Conservation (phyloP, 2,888 invertebrate species). For the Pasiphila rectangulata region DNA sequence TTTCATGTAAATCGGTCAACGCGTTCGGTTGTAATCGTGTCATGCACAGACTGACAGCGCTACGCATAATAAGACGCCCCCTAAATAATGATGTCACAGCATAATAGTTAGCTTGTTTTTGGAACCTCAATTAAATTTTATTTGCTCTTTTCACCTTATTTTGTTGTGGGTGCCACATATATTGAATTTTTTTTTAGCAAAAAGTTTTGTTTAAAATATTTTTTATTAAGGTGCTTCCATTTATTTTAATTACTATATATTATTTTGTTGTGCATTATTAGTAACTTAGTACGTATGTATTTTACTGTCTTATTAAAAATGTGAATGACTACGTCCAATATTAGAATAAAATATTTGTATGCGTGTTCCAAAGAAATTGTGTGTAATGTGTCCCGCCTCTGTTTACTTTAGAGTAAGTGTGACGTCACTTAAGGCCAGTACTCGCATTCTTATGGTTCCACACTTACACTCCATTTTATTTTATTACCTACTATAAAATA, state of each 20-base stretch:
- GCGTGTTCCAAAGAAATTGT: constrained; percentile 48
- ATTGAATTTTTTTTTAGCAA: not conserved
- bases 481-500: too few species aligned
- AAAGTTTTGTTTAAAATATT: not conserved
- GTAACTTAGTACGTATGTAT: not conserved
- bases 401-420: constrained; percentile 19
- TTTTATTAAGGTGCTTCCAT: constrained; percentile 13
- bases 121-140: too few species aligned
- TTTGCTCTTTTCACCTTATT: too few species aligned
- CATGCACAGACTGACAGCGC: too few species aligned
- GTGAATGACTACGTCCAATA: constrained; percentile 19
- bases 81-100: too few species aligned
- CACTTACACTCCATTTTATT: too few species aligned
- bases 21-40: too few species aligned
- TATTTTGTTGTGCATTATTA: not conserved
- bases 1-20: too few species aligned
- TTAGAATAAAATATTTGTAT: constrained; percentile 18
- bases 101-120: too few species aligned
- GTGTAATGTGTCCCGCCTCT: constrained; percentile 38
- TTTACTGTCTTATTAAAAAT: too few species aligned
- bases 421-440: constrained; percentile 30
- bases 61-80: too few species aligned
- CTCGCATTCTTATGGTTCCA: constrained; percentile 20
- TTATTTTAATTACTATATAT: not conserved
- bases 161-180: too few species aligned